Base-by-base conservation (phyloP, 2,113 vertebrate genomes). In the Ivindomyrus marchei region DNA sequence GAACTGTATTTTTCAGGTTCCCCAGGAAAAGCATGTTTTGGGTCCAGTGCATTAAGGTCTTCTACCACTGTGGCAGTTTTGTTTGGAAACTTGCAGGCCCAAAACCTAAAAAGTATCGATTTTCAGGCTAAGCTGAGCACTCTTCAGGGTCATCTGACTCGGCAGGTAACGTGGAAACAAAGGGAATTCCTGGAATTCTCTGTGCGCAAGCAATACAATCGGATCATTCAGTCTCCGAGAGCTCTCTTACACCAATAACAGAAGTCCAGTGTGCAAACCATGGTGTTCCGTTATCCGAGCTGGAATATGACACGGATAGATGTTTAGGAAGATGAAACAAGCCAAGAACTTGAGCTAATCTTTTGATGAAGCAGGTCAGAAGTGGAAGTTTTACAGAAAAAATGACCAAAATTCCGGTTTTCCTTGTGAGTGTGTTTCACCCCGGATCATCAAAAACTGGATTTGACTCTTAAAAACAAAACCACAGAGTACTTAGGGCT, bases 111-210 rank as follows among this genome's bases (percentile, higher is more conserved):
- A 24, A 89, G 0, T 1, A 74, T 90, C 53, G 52, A 53, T 90
- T 91, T 92, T 27, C 85, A 80, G 85, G 70, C 87, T n/a, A 85
- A 91, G 92, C 21, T 45, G 2, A 58, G 90, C 91, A 77, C 89
- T 89, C 90, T 83, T 88, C 91, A 92, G 91, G 91, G 92, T 94
- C 90, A 92, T 93, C 92, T 93, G 93, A 94, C 92, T 92, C 90
- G 93, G 92, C 91, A 90, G 90, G 89, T 89, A 74, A 91, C 92
- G 90, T 92, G 91, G 91, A 94, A 95, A 94, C 93, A 94, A 95
- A 91, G 90, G 90, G 90, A 92, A 94, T 95, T 95, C 93, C 92
- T 93, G 89, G 88, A 93, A 90, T 93, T 93, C 90, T 93, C 92
- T 89, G 90, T 83, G 88, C 66, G 62, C 91, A 92, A 92, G 93